Conservation (phyloP, 2,797 vertebrate genomes). For the Helarctos malayanus region DNA sequence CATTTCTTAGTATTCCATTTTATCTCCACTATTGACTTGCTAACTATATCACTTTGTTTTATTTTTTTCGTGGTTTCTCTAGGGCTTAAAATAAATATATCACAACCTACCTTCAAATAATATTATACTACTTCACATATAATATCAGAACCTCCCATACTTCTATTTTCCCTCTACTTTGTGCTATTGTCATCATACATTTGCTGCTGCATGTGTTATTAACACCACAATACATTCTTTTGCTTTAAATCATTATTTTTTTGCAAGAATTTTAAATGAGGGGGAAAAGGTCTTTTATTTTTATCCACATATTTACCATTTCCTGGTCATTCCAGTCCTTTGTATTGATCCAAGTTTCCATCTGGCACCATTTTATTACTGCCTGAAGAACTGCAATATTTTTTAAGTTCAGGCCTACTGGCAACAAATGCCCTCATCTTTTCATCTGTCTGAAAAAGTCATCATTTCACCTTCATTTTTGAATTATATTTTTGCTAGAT, state of each 20-base stretch:
- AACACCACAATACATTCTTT: not conserved
- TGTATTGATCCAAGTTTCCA: slow-evolving; percentile 60
- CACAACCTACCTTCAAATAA: not conserved
- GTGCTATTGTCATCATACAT: not conserved
- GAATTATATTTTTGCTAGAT: slow-evolving; percentile 34
- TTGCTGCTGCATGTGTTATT: not conserved
- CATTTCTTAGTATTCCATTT: not conserved
- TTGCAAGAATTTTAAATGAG: not conserved
- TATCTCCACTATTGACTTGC: not conserved
- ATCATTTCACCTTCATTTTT: slow-evolving; percentile 66
- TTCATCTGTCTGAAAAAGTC: slow-evolving; percentile 64
- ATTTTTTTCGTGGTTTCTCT: slow-evolving; percentile 42
- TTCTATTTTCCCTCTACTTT: not conserved
- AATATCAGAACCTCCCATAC: not conserved
- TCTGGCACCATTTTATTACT: slow-evolving; percentile 44
- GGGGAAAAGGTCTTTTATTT: not conserved
- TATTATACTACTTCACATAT: not conserved
- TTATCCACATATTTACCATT: slow-evolving; percentile 35
- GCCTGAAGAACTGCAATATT: not conserved
- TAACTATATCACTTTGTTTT: not conserved
- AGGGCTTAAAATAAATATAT: not conserved
- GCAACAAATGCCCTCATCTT: slow-evolving; percentile 50
- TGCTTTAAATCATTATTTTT: slow-evolving; percentile 38
- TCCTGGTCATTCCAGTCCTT: slow-evolving; percentile 19
- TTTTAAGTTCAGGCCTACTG: slow-evolving; percentile 28